Evolutionary conservation across 1,140 invertebrate genomes (phyloP), one percentile per base, ranked within the genome.

Genomic region (Callitettix versicolor): DNA sequence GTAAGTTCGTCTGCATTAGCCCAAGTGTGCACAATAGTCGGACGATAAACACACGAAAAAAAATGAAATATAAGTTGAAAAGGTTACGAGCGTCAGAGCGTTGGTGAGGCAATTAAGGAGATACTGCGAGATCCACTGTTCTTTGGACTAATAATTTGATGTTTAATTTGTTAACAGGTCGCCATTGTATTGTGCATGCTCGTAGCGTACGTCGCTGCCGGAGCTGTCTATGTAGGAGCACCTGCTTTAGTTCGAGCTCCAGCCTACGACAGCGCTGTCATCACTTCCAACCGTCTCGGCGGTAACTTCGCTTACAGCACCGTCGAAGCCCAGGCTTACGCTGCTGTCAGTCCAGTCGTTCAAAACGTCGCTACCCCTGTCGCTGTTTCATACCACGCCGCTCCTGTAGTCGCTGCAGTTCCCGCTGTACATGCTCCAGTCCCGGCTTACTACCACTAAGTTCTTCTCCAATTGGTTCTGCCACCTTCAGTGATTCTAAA

Each of bases 251-350:
- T 72, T 36, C 67, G 76, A 30, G 68, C 71, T 6, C 76, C 76
- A 7, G 63, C 64, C 56, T 65, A 71, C 54, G 76, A 78, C 66
- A 73, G 69, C 44, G 76, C 76, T 48, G 67, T 75, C 57, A 73
- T 78, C 64, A 67, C 73, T 57, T 71, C 68, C 21, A 71, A 77
- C 60, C 64, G 75, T 6, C 60, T 77, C 20, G 75, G 75, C 42
- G 64, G 75, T 47, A 77, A 76, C 70, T 78, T 78, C 63, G 73
- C 76, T 26, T 78, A 78, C 67, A 71, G 69, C 56, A 68, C 71
- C 53, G 66, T 71, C 53, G 75, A 78, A 62, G 71, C 68, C 41
- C 76, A 77, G 59, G 74, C 76, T 15, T 76, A 76, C 64, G 67
- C 70, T 42, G 67, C 68, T 18, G 60, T 73, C 57, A 63, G 63